A percentile compares a stretch with the other conserved stretches of the same genome.
Evolutionary conservation across 1,140 invertebrate genomes (phyloP).

Genomic region (Solenopsis invicta): DNA sequence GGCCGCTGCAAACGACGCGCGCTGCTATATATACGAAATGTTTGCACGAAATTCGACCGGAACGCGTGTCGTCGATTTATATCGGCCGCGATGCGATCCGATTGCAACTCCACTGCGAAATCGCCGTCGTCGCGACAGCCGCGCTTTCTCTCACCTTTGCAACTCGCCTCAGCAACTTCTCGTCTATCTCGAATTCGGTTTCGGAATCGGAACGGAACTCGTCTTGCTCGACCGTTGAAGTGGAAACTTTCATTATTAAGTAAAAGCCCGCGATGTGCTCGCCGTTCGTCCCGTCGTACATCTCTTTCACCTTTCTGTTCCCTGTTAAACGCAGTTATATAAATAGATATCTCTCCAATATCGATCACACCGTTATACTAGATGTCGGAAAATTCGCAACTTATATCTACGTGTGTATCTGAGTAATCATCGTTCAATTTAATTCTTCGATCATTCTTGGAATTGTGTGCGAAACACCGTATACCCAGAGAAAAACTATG

Average conservation of each 20-base stretch:
- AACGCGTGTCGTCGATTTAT: slow-evolving; percentile 31
- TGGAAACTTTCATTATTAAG: slow-evolving; percentile 71
- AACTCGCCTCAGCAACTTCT: slow-evolving; percentile 14
- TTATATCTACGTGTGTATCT: background rate
- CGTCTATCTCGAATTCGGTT: slow-evolving; percentile 59
- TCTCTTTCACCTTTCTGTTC: background rate
- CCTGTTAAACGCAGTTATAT: slow-evolving; percentile 12
- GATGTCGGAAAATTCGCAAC: background rate
- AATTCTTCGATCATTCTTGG: background rate
- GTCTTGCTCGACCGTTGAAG: slow-evolving; percentile 14
- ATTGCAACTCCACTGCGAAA: slow-evolving; percentile 31
- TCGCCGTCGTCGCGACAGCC: slow-evolving; percentile 29
- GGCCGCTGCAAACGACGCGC: slow-evolving; percentile 54
- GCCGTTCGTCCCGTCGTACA: background rate
- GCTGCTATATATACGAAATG: slow-evolving; percentile 53
- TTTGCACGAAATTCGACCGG: slow-evolving; percentile 66
- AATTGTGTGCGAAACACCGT: slow-evolving; percentile 14
- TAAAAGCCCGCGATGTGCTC: slow-evolving; percentile 58
- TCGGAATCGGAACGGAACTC: slow-evolving; percentile 46
- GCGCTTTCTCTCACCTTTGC: background rate
- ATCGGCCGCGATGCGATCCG: slow-evolving; percentile 45
- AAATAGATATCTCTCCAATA: slow-evolving; percentile 49
- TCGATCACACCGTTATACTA: background rate
- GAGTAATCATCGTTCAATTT: no score
- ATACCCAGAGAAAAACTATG: no score